Evolutionary conservation across 2,797 vertebrate genomes (phyloP).

Genomic region (Hyperoplus immaculatus): DNA sequence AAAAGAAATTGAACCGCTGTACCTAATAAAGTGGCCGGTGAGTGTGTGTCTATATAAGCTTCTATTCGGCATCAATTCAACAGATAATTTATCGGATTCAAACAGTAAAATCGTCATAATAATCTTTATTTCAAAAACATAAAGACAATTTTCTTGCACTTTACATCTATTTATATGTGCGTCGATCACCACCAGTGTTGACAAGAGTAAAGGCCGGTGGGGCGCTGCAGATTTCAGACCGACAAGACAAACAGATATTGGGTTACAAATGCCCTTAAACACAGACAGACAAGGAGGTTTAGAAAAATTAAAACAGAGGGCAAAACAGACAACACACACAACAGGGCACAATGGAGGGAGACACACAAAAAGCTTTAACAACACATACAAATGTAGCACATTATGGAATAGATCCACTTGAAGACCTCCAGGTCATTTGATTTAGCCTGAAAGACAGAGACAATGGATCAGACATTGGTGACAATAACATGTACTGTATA

Average conservation of each 20-base stretch:
- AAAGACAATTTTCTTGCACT: constrained; percentile 39
- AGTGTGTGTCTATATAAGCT: background rate
- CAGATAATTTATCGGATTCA: constrained; percentile 57
- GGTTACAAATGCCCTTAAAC: constrained; percentile 35
- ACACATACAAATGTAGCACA: constrained; percentile 56
- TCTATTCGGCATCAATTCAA: constrained; percentile 30
- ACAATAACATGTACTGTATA: no score
- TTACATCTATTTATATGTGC: constrained; percentile 30
- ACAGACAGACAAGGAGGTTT: constrained; percentile 37
- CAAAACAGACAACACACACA: constrained; percentile 49
- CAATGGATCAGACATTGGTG: background rate
- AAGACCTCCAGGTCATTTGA: constrained; percentile 39
- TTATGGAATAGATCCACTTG: constrained; percentile 55
- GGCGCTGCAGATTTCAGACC: constrained; percentile 38
- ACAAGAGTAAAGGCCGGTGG: constrained; percentile 28
- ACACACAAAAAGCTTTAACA: constrained; percentile 46
- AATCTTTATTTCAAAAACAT: constrained; percentile 41
- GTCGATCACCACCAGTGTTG: constrained; percentile 32
- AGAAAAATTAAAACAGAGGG: constrained; percentile 13
- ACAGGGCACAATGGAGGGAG: constrained; percentile 43
- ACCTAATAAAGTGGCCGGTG: no score
- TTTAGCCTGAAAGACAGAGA: constrained; percentile 77
- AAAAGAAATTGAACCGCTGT: no score
- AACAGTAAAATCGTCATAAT: constrained; percentile 40
- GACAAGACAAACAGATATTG: constrained; percentile 40